Conservation (phyloP, 2,888 invertebrate genomes). For the Silvanus unidentatus region DNA sequence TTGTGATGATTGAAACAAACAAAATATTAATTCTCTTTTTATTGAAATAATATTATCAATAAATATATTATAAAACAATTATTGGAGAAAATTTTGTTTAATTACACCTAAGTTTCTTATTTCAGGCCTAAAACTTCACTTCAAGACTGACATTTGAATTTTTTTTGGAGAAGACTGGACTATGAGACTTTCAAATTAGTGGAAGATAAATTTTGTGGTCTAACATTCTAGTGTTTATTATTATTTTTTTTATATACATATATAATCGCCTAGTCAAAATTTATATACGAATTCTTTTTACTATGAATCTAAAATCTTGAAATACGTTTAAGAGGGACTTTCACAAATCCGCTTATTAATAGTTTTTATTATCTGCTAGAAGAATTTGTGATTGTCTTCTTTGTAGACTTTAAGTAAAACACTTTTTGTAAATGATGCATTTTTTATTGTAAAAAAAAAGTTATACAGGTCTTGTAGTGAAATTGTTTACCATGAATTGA, state of each 20-base stretch:
- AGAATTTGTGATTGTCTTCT: too few relatives aligned
- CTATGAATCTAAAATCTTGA: too few relatives aligned
- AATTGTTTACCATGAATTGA: too few relatives aligned
- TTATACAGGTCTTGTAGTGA: too few relatives aligned
- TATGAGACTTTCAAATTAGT: slow-evolving; percentile 47
- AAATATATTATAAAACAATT: slow-evolving; percentile 35
- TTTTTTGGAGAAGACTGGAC: slow-evolving; percentile 48
- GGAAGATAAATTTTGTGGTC: slow-evolving; percentile 47
- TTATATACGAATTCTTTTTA: too few relatives aligned
- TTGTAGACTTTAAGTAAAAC: too few relatives aligned
- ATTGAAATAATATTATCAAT: slow-evolving; percentile 20
- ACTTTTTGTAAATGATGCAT: too few relatives aligned
- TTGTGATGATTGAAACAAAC: not conserved
- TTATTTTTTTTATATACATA: too few relatives aligned
- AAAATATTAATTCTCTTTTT: not conserved
- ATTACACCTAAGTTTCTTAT: slow-evolving; percentile 42
- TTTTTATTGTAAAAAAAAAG: too few relatives aligned
- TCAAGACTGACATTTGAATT: slow-evolving; percentile 48
- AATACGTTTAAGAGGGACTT: too few relatives aligned
- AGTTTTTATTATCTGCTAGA: too few relatives aligned
- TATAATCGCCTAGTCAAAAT: slow-evolving; percentile 20
- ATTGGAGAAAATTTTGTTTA: slow-evolving; percentile 36
- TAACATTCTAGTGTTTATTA: slow-evolving; percentile 44
- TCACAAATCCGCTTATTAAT: too few relatives aligned
- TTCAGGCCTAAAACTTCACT: slow-evolving; percentile 46